Conservation (phyloP, 2,888 invertebrate genomes). For the Eilema caniola region DNA sequence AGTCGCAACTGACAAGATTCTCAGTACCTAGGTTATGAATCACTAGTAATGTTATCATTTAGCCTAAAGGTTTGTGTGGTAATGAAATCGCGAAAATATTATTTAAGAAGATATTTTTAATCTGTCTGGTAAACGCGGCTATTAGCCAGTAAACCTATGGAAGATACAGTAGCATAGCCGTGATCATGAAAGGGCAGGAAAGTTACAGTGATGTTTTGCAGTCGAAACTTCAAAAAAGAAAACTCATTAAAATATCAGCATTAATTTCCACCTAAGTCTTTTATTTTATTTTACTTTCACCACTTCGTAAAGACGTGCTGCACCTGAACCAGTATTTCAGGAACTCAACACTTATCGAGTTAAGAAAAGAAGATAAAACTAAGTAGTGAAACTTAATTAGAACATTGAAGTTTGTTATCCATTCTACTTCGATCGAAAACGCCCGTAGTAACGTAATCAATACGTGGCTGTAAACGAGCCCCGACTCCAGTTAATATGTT, state of each 20-base stretch:
- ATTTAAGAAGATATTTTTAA: background rate
- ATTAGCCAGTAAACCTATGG: background rate
- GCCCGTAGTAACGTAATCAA: conserved; percentile 29
- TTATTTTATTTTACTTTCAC: conserved; percentile 4
- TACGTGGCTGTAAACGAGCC: conserved; percentile 43
- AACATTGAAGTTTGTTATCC: conserved; percentile 41
- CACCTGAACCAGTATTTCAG: conserved; percentile 20
- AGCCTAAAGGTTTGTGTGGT: background rate
- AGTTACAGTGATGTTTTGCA: background rate
- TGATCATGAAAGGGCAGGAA: background rate
- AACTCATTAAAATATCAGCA: background rate
- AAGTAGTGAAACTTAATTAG: conserved; percentile 50
- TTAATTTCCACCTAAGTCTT: conserved; percentile 2
- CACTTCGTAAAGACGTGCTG: conserved; percentile 11
- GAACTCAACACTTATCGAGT: conserved; percentile 23
- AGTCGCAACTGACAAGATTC: background rate
- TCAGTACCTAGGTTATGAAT: conserved; percentile 1
- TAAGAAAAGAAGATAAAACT: conserved; percentile 41
- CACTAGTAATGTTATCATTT: background rate
- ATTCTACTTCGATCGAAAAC: conserved; percentile 43
- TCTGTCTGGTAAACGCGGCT: too few species aligned
- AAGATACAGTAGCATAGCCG: background rate
- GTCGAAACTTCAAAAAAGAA: background rate
- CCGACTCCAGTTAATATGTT: conserved; percentile 46
- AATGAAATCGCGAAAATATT: background rate